Percentiles rank a stretch among this genome's conserved stretches.
phyloP scores from a whole-genome alignment of 1,140 invertebrate species.

The Meloidogyne hapla region DNA sequence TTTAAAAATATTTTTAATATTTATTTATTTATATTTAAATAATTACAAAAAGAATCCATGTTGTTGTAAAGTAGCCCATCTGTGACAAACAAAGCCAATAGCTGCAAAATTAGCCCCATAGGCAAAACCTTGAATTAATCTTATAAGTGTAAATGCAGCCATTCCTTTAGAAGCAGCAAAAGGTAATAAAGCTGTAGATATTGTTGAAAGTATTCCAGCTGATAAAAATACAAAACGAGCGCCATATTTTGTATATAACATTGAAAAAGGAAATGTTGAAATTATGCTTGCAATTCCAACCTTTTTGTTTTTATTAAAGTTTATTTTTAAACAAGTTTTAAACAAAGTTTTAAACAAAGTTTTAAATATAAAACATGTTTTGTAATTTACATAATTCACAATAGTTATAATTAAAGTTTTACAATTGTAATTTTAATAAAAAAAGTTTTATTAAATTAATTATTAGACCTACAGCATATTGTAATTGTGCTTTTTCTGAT shows the following conservation, averaged over 20 bases:
- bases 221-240: conserved; percentile 41
- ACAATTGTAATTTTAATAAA: too few species aligned
- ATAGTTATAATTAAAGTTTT: too few species aligned
- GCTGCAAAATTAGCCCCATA: conserved; percentile 46
- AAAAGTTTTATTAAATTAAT: too few species aligned
- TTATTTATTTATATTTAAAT: background rate
- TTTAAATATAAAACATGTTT: background rate
- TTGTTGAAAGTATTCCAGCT: conserved; percentile 38
- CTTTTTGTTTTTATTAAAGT: conserved; percentile 16
- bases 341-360: background rate
- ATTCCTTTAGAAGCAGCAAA: conserved; percentile 36
- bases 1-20: too few species aligned
- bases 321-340: background rate
- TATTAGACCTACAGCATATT: conserved; percentile 5
- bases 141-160: conserved; percentile 22
- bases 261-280: conserved; percentile 45
- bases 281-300: conserved; percentile 38
- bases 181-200: conserved; percentile 36
- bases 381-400: background rate
- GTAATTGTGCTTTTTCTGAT: conserved; percentile 3
- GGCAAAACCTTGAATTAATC: conserved; percentile 43
- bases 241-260: conserved; percentile 39
- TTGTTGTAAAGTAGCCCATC: conserved; percentile 44
- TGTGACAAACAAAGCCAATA: conserved; percentile 45
- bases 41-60: conserved; percentile 47